These are phyloP conservation scores for Apostichopus japonicus DNA, from an alignment of 35 echinoderm and acorn worm species.

Conservation along the genomic window DNA sequence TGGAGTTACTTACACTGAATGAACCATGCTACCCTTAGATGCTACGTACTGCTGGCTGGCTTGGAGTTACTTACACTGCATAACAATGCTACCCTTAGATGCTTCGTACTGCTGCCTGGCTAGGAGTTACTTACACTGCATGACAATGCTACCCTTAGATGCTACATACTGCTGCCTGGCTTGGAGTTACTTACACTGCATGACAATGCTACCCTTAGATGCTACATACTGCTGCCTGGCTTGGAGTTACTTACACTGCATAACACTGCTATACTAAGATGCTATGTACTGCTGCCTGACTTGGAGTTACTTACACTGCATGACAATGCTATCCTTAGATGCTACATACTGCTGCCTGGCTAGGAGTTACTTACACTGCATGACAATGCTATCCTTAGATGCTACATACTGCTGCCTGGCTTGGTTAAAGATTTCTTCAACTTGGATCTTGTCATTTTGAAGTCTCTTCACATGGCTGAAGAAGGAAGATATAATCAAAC, in stretches of 20 bases:
- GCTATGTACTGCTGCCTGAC: too few relatives aligned
- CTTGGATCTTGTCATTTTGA: slow-evolving; percentile 32
- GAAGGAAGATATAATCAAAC: neutral
- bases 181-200: slow-evolving; percentile 4
- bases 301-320: slow-evolving; percentile 46
- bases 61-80: slow-evolving; percentile 47
- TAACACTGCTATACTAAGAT: too few relatives aligned
- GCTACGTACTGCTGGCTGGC: too few relatives aligned
- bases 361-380: slow-evolving; percentile 45
- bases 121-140: slow-evolving; percentile 46
- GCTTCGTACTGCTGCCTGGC: slow-evolving; percentile 1
- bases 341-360: too few relatives aligned
- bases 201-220: slow-evolving; percentile 1
- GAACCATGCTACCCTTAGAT: slow-evolving; percentile 40
- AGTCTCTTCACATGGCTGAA: slow-evolving; percentile 50
- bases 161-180: neutral
- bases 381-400: slow-evolving; percentile 30
- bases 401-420: slow-evolving; percentile 2
- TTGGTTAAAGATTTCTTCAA: slow-evolving; percentile 32
- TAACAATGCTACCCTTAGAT: slow-evolving; percentile 29
- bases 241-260: neutral
- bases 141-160: slow-evolving; percentile 1
- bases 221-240: neutral
- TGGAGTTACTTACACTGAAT: slow-evolving; percentile 52
- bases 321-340: slow-evolving; percentile 31